Evolutionary conservation across 1,140 invertebrate species (phyloP), one percentile per base, ranked within the genome.

Genomic region (Aphelinus atriplicis): DNA sequence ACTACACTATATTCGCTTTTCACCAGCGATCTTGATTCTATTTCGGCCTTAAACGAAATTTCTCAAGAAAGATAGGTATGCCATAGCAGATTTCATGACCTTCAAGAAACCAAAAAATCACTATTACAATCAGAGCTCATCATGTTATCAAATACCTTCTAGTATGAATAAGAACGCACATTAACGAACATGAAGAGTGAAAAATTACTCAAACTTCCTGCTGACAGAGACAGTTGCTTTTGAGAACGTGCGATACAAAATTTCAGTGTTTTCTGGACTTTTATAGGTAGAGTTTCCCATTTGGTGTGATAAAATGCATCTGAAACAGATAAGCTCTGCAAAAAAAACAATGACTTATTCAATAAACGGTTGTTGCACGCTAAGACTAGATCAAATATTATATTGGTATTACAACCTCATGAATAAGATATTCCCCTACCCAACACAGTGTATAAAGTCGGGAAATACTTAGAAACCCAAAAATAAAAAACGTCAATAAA

Each of bases 181-280:
- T 80, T 76, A 7, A 63, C 78, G 68, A 82, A 82, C 48, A 80
- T 68, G 45, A 76, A 57, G 56, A 80, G 43, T 9, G 79, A 80
- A 70, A 79, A 80, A n/a, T 77, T 77, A 48, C 78, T 69, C 56
- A 82, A 82, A 75, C 78, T 78, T 43, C 81, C 81, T 7, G 81
- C 81, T 45, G 71, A 57, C 26, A 82, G 65, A 26, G 53, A 53
- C 26, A 80, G 61, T 55, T 77, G 75, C 66, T 79, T 77, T 67
- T 82, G 81, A 4, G 79, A 80, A 46, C 81, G 71, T 75, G 73
- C 55, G 2, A 80, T 66, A 42, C 79, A 80, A 1, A 79, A 9
- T 9, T 80, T 76, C 0, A 80, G 55, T 42, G 73, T 66, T 55
- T 77, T 79, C 71, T 78, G 73, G 7, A 80, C 77, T 42, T 46